phyloP scores from a whole-genome alignment of 2,888 invertebrate genomes.

The Zootermopsis nevadensis region DNA sequence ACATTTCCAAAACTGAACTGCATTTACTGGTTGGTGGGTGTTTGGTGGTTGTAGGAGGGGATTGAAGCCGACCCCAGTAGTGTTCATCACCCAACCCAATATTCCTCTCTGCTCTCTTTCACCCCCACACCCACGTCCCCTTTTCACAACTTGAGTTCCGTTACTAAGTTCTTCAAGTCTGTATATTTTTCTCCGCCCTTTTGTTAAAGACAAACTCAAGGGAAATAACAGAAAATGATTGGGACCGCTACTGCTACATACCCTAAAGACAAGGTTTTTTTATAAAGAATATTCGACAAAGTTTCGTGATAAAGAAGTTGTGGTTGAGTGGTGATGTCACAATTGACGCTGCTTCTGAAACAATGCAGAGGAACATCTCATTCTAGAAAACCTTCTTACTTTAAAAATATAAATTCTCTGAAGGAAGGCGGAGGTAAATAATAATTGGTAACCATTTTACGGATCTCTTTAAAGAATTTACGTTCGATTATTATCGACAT shows the following conservation, averaged over 20 bases:
- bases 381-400: neutral
- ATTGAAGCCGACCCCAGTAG: too few species aligned
- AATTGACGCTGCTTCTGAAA: neutral
- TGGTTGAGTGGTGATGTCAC: neutral
- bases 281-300: neutral
- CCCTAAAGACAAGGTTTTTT: neutral
- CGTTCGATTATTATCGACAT: neutral
- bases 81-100: slow-evolving; percentile 9
- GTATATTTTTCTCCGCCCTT: neutral
- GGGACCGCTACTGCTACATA: neutral
- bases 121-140: too few species aligned
- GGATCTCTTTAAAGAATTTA: neutral
- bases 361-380: neutral
- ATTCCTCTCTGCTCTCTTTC: neutral
- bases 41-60: too few species aligned
- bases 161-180: neutral
- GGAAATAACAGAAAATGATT: slow-evolving; percentile 7
- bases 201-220: slow-evolving; percentile 5
- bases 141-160: neutral
- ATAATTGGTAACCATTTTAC: neutral
- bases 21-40: too few species aligned
- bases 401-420: neutral
- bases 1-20: too few species aligned
- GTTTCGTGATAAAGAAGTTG: neutral
- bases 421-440: neutral